Conservation (phyloP, 2,797 vertebrate species). For the Chaunax sp. region DNA sequence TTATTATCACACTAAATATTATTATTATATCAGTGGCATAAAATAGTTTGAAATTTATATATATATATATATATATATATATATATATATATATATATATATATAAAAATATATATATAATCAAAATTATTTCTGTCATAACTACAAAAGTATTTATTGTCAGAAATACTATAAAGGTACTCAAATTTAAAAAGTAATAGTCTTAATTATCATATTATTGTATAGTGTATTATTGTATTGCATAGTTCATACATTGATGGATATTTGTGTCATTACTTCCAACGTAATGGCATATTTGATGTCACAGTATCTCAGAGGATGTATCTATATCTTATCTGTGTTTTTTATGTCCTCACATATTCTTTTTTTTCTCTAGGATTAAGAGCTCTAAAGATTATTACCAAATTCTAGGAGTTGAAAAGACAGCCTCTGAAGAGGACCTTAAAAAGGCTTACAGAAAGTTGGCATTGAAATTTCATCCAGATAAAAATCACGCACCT, state of each 20-base stretch:
- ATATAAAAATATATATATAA: too few relatives aligned
- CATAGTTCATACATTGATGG: background rate
- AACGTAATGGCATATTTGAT: background rate
- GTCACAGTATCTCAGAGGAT: background rate
- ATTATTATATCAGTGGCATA: too few relatives aligned
- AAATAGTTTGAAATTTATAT: too few relatives aligned
- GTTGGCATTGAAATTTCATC: slow-evolving; percentile 96
- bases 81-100: too few relatives aligned
- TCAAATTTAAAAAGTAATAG: too few relatives aligned
- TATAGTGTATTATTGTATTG: too few relatives aligned
- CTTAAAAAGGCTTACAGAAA: slow-evolving; percentile 97
- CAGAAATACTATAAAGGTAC: too few relatives aligned
- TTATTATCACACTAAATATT: too few relatives aligned
- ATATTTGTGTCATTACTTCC: background rate
- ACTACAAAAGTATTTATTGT: too few relatives aligned
- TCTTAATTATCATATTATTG: too few relatives aligned
- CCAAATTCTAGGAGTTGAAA: slow-evolving; percentile 93
- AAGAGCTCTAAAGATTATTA: slow-evolving; percentile 99
- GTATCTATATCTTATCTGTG: background rate
- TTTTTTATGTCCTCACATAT: background rate
- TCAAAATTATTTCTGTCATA: too few relatives aligned
- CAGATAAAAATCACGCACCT: slow-evolving; percentile 96
- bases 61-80: too few relatives aligned
- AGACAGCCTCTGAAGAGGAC: slow-evolving; percentile 94
- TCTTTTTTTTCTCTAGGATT: slow-evolving; percentile 82